Base-by-base conservation (phyloP, 2,113 vertebrate genomes). In the Eidolon helvum region DNA sequence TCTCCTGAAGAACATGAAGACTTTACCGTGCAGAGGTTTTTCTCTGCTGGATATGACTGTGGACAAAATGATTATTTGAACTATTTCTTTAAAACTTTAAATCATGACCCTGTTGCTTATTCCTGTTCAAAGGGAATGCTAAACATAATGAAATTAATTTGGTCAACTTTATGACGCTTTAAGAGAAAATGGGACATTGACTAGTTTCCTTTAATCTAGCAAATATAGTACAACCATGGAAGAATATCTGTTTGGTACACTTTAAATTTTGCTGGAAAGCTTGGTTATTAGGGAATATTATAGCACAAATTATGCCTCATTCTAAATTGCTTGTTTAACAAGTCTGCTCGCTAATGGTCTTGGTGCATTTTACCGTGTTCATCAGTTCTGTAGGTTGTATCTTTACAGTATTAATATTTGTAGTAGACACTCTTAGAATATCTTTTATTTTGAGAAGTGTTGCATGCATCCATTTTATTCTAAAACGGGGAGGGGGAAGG, bases 221-320 rank as follows among this genome's bases (percentile, higher is more conserved):
- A 90, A 85, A 85, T 79, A 77, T n/a, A 94, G 33, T 74, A n/a
- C 26, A 93, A 24, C 93, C 43, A 30, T 71, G 22, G 50, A 40
- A 88, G 61, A 91, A 57, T 48, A 43, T 15, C 57, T 80, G 8
- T 61, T 92, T 72, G 30, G 10, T 74, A 77, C 21, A 28, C 33
- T 96, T 82, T 61, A 45, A 35, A 75, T 90, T 95, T 59, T 92
- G 10, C 40, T 83, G 38, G 83, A 89, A 86, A 89, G 4, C 59
- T 79, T 89, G 19, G 12, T 77, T 90, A 50, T 55, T 69, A 66
- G 59, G 63, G 40, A 85, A 65, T 95, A 68, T 65, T 30, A 4
- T 28, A 50, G 63, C 65, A 72, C 21, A 95, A 72, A 86, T 80
- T 77, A 66, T 90, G n/a, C 55, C 57, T 35, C 66, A 63, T 83